phyloP scores from a whole-genome alignment of 2,113 vertebrate genomes.

The Peucedramus taeniatus region DNA sequence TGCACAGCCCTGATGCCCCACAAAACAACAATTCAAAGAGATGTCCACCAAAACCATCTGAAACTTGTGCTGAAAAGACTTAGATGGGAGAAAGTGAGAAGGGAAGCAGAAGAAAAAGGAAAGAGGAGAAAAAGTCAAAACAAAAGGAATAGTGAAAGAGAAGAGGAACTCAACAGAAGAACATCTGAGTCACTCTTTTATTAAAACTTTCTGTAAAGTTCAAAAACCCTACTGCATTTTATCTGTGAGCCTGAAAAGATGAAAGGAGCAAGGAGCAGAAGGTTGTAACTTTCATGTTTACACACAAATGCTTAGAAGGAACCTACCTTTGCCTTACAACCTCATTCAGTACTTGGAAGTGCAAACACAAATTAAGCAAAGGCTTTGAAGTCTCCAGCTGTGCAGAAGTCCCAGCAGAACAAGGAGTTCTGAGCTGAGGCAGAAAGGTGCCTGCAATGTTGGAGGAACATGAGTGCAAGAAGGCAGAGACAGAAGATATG shows the following conservation, averaged over 20 bases:
- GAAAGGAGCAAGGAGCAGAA: constrained; percentile 36
- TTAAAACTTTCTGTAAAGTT: constrained; percentile 23
- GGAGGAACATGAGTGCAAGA: neutral
- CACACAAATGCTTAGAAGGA: constrained; percentile 35
- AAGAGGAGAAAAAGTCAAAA: neutral
- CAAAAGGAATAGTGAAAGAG: neutral
- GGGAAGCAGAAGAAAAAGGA: neutral
- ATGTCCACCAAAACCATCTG: neutral
- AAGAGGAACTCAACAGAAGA: neutral
- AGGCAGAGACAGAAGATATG: neutral
- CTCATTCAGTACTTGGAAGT: constrained; percentile 38
- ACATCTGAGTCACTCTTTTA: constrained; percentile 9
- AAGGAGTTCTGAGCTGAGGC: constrained; percentile 19
- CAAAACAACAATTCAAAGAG: neutral
- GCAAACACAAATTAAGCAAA: constrained; percentile 50
- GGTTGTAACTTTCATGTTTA: constrained; percentile 62
- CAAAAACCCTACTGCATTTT: constrained; percentile 23
- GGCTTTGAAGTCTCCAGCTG: constrained; percentile 39
- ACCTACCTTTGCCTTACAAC: constrained; percentile 1
- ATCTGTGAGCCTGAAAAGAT: constrained; percentile 39
- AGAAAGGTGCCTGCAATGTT: neutral
- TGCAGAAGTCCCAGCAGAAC: constrained; percentile 17
- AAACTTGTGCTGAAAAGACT: neutral
- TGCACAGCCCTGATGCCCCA: neutral
- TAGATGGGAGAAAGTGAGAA: neutral